Evolutionary conservation across 1,140 invertebrate species (phyloP).

Genomic region (Tetragonula clypearis): DNA sequence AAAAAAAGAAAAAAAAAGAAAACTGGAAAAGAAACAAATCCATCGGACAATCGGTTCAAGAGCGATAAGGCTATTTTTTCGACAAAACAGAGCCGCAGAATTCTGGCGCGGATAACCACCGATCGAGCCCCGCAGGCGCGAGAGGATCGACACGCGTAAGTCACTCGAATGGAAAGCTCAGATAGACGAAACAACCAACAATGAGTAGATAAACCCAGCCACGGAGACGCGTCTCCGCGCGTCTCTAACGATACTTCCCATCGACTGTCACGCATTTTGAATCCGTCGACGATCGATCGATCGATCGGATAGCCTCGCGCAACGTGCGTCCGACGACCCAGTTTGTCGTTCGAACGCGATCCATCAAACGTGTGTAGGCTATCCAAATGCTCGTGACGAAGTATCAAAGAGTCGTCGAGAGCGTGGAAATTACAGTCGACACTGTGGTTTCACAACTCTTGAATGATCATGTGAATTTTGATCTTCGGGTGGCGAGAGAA

Average conservation of each 20-base stretch:
- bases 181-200: constrained; percentile 45
- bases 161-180: constrained; percentile 53
- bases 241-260: not conserved
- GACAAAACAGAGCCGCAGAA: not conserved
- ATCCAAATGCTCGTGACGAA: not conserved
- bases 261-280: too few species aligned
- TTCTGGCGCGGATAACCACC: constrained; percentile 30
- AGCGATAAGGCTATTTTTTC: constrained; percentile 15
- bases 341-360: constrained; percentile 34
- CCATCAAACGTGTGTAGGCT: constrained; percentile 16
- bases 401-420: not conserved
- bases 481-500: not conserved
- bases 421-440: constrained; percentile 17
- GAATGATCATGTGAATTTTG: not conserved
- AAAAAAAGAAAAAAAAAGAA: too few species aligned
- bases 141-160: constrained; percentile 35
- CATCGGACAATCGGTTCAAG: not conserved
- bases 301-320: not conserved
- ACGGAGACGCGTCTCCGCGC: not conserved
- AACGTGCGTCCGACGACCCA: constrained; percentile 34
- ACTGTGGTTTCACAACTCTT: constrained; percentile 11
- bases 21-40: not conserved
- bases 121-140: not conserved
- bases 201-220: not conserved
- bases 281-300: constrained; percentile 1